phyloP scores from a whole-genome alignment of 2,888 invertebrate genomes.

The Abrostola tripartita region DNA sequence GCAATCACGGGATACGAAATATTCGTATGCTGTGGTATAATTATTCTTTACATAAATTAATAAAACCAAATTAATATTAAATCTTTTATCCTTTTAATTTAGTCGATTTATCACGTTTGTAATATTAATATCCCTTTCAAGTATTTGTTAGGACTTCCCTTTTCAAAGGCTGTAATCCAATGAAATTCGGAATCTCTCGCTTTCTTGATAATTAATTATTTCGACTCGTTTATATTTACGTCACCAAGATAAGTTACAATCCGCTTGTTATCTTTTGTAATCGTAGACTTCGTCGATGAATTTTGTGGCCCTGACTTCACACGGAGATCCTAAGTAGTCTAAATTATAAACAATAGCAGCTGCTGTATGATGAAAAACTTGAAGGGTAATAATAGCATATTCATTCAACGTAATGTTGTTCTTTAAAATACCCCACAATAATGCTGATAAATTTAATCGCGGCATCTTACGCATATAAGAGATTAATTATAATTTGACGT shows the following conservation, averaged over 20 bases:
- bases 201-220: slow-evolving; percentile 39
- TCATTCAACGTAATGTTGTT: slow-evolving; percentile 28
- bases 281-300: slow-evolving; percentile 34
- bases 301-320: slow-evolving; percentile 39
- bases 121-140: slow-evolving; percentile 39
- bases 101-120: slow-evolving; percentile 33
- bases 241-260: slow-evolving; percentile 42
- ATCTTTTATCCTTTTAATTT: slow-evolving; percentile 17
- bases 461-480: slow-evolving; percentile 14
- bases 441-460: slow-evolving; percentile 23
- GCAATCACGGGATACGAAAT: too few species aligned
- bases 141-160: slow-evolving; percentile 24
- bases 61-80: slow-evolving; percentile 9
- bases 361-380: slow-evolving; percentile 23
- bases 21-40: too few species aligned
- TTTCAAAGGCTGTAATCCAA: slow-evolving; percentile 36
- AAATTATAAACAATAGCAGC: slow-evolving; percentile 26
- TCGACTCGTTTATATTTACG: slow-evolving; percentile 39
- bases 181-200: slow-evolving; percentile 28
- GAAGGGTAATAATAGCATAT: slow-evolving; percentile 7
- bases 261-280: slow-evolving; percentile 32
- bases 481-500: slow-evolving; percentile 20
- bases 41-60: too few species aligned
- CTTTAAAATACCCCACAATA: slow-evolving; percentile 14
- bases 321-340: slow-evolving; percentile 32